Base-by-base conservation (phyloP, 2,888 invertebrate genomes). In the Plagodis dolabraria region DNA sequence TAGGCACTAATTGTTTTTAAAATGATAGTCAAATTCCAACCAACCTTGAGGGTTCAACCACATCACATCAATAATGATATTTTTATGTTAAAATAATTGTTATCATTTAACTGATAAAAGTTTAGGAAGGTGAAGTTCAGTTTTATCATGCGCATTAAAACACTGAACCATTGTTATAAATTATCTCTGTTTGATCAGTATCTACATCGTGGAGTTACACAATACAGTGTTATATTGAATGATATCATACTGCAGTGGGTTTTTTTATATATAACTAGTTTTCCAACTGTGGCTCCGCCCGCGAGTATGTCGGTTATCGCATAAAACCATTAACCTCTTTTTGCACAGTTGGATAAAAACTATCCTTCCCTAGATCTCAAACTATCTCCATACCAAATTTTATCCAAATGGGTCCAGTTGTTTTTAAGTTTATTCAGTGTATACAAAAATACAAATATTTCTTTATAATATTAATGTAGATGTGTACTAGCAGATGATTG, bases 101-200 rank as follows among this genome's bases (percentile, higher is more conserved):
- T 68, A 53, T 64, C 59, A 60, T 66, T 70, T 72, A 53, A 57
- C 48, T 62, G 76, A 82, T 81, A 79, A 70, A 64, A 66, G 64
- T 55, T 38, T 43, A 69, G 66, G 68, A 83, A 84, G 83, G 83
- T 83, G 79, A 83, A 84, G 79, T 82, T 81, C 80, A 79, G 45
- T 68, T 47, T 75, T 76, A 80, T 77, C 74, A 53, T 50, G 34
- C 10, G 42, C 8, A 36, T 57, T 57, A 48, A 65, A 63, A 60
- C 42, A 58, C 66, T 74, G 57, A 65, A 65, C 61, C 57, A 44
- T 63, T 62, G 60, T 67, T 52, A 62, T 48, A 11, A 22, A n/a
- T 60, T 61, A 57, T 61, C 60, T 53, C 9, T 33, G 33, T 44
- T 33, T 46, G 50, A 50, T 56, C 22, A 38, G 38, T 52, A 52